These are phyloP conservation scores for Choreutis nemorana DNA, from an alignment of 2,888 invertebrate genomes.

Conservation along the genomic window DNA sequence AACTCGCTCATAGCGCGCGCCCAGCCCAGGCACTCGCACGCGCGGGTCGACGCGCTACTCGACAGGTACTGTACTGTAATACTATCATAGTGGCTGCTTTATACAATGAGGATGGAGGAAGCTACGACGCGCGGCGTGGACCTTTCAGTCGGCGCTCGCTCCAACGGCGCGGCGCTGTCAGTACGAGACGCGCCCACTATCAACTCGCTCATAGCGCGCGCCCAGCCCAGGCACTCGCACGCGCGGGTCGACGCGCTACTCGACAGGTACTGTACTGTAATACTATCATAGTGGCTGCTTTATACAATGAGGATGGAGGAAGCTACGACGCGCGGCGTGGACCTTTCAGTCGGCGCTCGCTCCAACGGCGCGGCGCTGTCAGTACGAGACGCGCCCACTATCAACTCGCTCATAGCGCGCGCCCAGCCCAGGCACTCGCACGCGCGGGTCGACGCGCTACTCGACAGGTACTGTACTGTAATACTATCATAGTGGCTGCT, in stretches of 20 bases:
- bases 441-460: constrained; percentile 51
- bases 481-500: constrained; percentile 49
- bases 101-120: constrained; percentile 39
- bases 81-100: constrained; percentile 47
- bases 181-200: constrained; percentile 72
- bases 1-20: not conserved
- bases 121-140: constrained; percentile 60
- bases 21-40: constrained; percentile 23
- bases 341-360: not conserved
- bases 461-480: constrained; percentile 54
- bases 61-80: constrained; percentile 55
- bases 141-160: constrained; percentile 46
- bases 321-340: constrained; percentile 47
- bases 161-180: constrained; percentile 49
- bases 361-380: constrained; percentile 1
- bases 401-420: not conserved
- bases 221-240: constrained; percentile 41
- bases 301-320: too few relatives aligned
- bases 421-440: constrained; percentile 21
- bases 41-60: constrained; percentile 53
- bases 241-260: constrained; percentile 44
- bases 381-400: constrained; percentile 38
- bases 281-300: too few relatives aligned
- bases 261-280: too few relatives aligned
- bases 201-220: constrained; percentile 60